Evolutionary conservation across 2,113 vertebrate genomes (phyloP), one percentile per base, ranked within the genome.

Genomic region (Enhydra lutris): DNA sequence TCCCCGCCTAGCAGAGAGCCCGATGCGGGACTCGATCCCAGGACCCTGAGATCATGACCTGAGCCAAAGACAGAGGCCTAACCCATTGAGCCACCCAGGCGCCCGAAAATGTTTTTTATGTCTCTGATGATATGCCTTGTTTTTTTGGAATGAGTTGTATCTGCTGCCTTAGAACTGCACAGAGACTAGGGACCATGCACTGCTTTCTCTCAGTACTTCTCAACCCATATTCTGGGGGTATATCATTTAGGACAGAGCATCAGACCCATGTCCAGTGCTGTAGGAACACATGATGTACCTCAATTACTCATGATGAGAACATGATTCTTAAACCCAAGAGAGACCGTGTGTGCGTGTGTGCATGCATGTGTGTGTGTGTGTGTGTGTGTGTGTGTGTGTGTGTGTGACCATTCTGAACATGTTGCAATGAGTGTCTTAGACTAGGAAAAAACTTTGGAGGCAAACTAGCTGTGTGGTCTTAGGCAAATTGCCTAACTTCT

Each of bases 401-500:
- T 9, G 0, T 26, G 36, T 39, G 63, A 39, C 15, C 9, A 36
- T 83, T 39, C 73, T 34, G 74, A 92, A 90, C 26, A 78, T 94
- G 39, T 34, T 50, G 9, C 7, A 45, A 1, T 59, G 9, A 59
- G 4, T 63, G 47, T 7, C n/a, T 92, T 61, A 79, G 9, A 88
- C 39, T n/a, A 69, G 36, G 3, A 81, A 89, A 59, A 73, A 23
- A 0, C 29, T 94, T 61, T 65, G 34, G 7, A 95, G 24, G 8
- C 12, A 79, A 24, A 59, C 18, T n/a, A 80, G 6, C 14, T 9
- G 17, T 26, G 65, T 42, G 21, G 10, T 61, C 21, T 65, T 81
- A 81, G 36, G 42, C 15, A 86, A 59, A 61, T 65, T 59, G 74
- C 34, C 85, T 89, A 89, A 73, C 47, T 50, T 86, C 45, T 74